Base-by-base conservation (phyloP, 2,797 vertebrate species). In the Varecia variegata region DNA sequence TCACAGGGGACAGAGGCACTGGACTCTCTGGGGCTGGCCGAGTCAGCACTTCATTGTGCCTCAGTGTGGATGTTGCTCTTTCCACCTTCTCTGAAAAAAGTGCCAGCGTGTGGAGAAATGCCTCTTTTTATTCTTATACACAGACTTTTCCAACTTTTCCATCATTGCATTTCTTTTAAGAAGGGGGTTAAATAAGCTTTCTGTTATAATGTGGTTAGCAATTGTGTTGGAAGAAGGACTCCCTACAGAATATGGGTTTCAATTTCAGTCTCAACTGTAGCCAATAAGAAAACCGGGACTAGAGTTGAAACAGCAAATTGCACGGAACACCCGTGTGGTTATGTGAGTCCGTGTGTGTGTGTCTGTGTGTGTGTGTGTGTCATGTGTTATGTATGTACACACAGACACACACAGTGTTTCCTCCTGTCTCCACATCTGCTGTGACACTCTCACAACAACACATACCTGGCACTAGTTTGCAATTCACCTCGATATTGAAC, bases 241-340 rank as follows among this genome's bases (percentile, higher is more conserved):
- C 32, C 54, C n/a, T 25, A 9, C 47, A 35, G 14, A 40, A 47
- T 25, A 38, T 40, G 38, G 40, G 3, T 45, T 50, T 83, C 40
- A 58, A n/a, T 40, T 67, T 58, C 47, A n/a, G 27, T 38, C 50
- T 70, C n/a, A 15, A 7, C 38, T 20, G 3, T 38, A 38, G 38
- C 79, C 68, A 9, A 6, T 17, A 1, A 45, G 56, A 56, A 40
- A 40, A 35, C 47, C 45, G 50, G 58, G 20, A 3, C 25, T 25
- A n/a, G 58, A 76, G 50, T 5, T 13, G 40, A 56, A 27, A 62
- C 1, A 43, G 58, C 14, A 20, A 4, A 45, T 21, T 6, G 56
- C 5, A 1, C 0, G 13, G 23, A 67, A 7, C 40, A 5, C 23
- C 18, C 1, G 17, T 8, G 0, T 52, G 47, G 17, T 67, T 3